Percentiles rank a stretch among this genome's conserved stretches.
Evolutionary conservation across 2,888 invertebrate genomes (phyloP).

Genomic region (Dicycla oo): DNA sequence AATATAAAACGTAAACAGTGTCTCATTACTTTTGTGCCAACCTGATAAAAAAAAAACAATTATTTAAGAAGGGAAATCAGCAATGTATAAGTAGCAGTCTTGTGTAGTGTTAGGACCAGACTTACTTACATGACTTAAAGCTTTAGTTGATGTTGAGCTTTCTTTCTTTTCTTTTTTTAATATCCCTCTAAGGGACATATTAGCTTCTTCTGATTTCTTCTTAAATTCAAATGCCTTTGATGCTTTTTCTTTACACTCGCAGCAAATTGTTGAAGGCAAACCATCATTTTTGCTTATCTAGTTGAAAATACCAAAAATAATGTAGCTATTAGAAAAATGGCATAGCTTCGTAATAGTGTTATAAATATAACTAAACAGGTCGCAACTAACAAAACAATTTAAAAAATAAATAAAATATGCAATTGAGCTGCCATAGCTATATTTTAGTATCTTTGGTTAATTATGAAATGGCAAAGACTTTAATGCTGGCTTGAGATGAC

Average conservation of each 20-base stretch:
- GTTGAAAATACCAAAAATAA: constrained; percentile 25
- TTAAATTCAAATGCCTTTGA: constrained; percentile 82
- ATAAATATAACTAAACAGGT: not conserved
- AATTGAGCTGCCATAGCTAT: not conserved
- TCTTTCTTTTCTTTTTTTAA: constrained; percentile 73
- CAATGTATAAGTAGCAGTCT: not conserved
- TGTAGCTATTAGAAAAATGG: not conserved
- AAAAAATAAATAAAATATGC: not conserved
- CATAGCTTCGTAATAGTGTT: not conserved
- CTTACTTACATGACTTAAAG: constrained; percentile 46
- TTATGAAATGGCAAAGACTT: not conserved
- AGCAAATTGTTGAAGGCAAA: constrained; percentile 82
- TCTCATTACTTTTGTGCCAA: too few relatives aligned
- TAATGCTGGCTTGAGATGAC: not conserved
- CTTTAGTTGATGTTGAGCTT: constrained; percentile 31
- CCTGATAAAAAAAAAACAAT: not conserved
- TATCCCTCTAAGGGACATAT: constrained; percentile 75
- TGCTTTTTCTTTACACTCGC: constrained; percentile 81
- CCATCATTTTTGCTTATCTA: constrained; percentile 84
- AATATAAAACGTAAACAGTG: too few relatives aligned
- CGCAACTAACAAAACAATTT: not conserved
- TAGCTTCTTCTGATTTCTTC: constrained; percentile 80
- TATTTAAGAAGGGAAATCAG: not conserved
- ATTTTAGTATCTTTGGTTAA: not conserved
- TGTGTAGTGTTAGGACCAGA: not conserved